Evolutionary conservation across 2,113 vertebrate species (phyloP).

Genomic region (Oreochromis spilurus): DNA sequence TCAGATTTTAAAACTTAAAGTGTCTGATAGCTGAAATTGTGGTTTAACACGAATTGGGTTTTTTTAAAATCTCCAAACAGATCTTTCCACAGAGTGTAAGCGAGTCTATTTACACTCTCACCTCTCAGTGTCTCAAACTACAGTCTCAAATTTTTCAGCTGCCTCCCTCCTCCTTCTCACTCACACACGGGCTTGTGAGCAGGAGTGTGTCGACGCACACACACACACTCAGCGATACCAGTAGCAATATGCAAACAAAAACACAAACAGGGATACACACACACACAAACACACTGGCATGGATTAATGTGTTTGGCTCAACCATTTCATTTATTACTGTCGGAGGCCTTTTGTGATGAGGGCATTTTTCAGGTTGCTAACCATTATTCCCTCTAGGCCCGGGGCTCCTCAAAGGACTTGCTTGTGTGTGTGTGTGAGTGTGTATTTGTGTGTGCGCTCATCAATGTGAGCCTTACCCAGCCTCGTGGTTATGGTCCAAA

Average conservation of each 20-base stretch:
- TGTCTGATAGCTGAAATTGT: not conserved
- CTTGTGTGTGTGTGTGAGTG: not conserved
- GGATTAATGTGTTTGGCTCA: conserved; percentile 62
- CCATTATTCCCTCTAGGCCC: conserved; percentile 61
- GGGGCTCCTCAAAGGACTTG: conserved; percentile 40
- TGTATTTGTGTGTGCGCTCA: not conserved
- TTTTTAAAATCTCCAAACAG: not conserved
- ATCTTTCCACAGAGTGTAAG: not conserved
- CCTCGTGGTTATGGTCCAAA: conserved; percentile 49
- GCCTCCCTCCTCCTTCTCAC: not conserved
- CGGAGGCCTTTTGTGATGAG: conserved; percentile 66
- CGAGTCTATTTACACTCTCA: not conserved
- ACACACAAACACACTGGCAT: not conserved
- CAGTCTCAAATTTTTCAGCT: not conserved
- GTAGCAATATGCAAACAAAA: conserved; percentile 6
- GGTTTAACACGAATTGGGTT: not conserved
- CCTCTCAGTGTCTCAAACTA: conserved; percentile 4
- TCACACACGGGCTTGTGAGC: not conserved
- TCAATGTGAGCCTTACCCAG: conserved; percentile 9
- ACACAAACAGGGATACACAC: not conserved
- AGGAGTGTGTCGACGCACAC: not conserved
- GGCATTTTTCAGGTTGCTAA: conserved; percentile 72
- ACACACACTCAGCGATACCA: not conserved
- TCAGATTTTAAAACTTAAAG: not conserved
- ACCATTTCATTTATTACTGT: conserved; percentile 71